A percentile compares a stretch with the other conserved stretches of the same genome.
Conservation (phyloP, 2,797 vertebrate genomes). For the Phoebastria nigripes region DNA sequence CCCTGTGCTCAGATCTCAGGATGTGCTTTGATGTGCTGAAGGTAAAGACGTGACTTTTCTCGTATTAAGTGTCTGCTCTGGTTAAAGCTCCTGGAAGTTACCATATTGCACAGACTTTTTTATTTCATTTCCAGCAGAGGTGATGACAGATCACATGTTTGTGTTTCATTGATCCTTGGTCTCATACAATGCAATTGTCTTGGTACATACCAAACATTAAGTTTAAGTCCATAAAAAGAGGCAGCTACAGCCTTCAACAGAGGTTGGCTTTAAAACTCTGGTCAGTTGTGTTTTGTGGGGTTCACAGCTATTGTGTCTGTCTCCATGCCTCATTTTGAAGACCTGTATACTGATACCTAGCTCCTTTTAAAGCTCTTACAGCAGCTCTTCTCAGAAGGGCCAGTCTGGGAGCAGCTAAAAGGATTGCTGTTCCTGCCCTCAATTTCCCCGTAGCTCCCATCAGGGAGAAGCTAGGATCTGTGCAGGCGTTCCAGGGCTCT, state of each 20-base stretch:
- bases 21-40: constrained; percentile 84
- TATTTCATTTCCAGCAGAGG: neutral
- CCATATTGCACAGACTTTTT: accelerated
- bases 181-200: neutral
- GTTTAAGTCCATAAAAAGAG: neutral
- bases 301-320: neutral
- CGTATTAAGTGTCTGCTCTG: accelerated
- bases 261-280: neutral
- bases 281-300: neutral
- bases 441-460: neutral
- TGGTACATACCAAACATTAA: neutral
- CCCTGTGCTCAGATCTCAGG: constrained; percentile 83
- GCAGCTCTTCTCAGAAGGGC: neutral
- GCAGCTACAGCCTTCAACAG: neutral
- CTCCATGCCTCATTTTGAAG: neutral
- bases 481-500: neutral
- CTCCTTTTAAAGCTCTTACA: neutral
- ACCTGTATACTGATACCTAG: neutral
- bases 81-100: neutral
- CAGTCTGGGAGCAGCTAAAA: neutral
- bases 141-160: neutral
- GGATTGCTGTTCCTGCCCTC: neutral
- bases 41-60: constrained; percentile 63
- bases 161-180: neutral
- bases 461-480: neutral